Evolutionary conservation across 2,113 vertebrate species (phyloP).

Genomic region (Fulica atra): DNA sequence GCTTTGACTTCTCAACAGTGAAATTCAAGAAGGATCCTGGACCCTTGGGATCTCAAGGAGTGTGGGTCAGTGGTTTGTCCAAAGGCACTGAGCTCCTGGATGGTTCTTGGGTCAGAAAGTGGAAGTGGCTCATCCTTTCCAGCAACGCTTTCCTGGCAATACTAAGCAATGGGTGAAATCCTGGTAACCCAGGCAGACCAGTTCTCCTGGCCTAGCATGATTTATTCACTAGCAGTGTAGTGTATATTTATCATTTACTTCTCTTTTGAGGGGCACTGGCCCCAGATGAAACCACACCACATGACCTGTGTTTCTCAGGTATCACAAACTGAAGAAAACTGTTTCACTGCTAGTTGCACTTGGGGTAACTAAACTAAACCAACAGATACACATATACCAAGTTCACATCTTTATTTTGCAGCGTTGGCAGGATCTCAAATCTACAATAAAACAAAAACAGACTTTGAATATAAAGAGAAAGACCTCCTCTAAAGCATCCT

Average conservation of each 20-base stretch:
- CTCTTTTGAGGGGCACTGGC: background rate
- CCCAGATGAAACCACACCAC: accelerated
- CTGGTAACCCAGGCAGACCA: background rate
- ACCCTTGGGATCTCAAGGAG: background rate
- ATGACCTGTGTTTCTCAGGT: background rate
- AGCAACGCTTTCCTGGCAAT: accelerated
- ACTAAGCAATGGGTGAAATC: accelerated
- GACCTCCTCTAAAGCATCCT: background rate
- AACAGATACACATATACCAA: background rate
- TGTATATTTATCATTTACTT: background rate
- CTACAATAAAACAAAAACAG: background rate
- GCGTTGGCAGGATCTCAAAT: background rate
- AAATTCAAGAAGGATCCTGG: background rate
- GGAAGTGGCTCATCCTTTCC: background rate
- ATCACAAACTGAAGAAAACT: background rate
- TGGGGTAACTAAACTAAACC: background rate
- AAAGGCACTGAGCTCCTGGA: background rate
- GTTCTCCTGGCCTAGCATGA: background rate
- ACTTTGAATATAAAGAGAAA: background rate
- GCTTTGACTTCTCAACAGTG: background rate
- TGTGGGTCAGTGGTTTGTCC: accelerated
- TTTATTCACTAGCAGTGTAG: background rate
- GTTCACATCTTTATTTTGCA: background rate
- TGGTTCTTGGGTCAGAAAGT: background rate
- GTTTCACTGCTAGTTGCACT: background rate